A percentile compares a stretch with the other conserved stretches of the same genome.
Evolutionary conservation across 1,140 invertebrate species (phyloP).

Genomic region (Meloidogyne exigua): DNA sequence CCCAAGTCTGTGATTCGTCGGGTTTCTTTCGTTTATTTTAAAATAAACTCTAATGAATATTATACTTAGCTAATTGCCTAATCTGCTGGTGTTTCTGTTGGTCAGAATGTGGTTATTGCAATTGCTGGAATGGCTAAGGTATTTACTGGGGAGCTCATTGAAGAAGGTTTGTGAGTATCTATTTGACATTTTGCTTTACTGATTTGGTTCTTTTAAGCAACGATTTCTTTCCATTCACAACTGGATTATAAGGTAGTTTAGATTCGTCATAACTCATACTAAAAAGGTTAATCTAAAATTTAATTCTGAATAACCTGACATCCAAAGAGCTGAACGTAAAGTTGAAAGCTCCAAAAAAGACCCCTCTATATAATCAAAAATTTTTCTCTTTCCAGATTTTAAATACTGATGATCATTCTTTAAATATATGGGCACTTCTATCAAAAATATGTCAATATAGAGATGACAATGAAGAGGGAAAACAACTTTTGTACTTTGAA

Average conservation of each 20-base stretch:
- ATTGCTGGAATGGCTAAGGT: slow-evolving; percentile 99
- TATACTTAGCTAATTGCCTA: slow-evolving; percentile 83
- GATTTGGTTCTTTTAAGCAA: too few relatives aligned
- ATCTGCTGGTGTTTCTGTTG: slow-evolving; percentile 91
- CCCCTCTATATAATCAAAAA: too few relatives aligned
- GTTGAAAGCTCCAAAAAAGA: background rate
- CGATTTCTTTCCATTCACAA: background rate
- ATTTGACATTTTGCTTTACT: too few relatives aligned
- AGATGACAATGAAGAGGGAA: too few relatives aligned
- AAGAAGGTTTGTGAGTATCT: slow-evolving; percentile 75
- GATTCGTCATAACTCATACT: background rate
- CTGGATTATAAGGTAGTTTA: too few relatives aligned
- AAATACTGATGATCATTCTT: too few relatives aligned
- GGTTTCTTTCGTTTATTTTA: slow-evolving; percentile 64
- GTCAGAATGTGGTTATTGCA: slow-evolving; percentile 98
- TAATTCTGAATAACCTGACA: slow-evolving; percentile 44
- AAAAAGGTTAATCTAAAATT: too few relatives aligned
- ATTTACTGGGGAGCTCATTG: slow-evolving; percentile 96
- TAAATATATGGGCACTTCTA: too few relatives aligned
- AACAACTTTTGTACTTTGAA: too few relatives aligned
- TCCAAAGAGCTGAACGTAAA: slow-evolving; percentile 32
- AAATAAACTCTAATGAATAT: slow-evolving; percentile 10
- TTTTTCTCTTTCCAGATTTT: too few relatives aligned
- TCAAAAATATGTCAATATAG: too few relatives aligned
- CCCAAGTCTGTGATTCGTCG: slow-evolving; percentile 95